Base-by-base conservation (phyloP, 2,113 vertebrate genomes). In the Pelodiscus sinensis region DNA sequence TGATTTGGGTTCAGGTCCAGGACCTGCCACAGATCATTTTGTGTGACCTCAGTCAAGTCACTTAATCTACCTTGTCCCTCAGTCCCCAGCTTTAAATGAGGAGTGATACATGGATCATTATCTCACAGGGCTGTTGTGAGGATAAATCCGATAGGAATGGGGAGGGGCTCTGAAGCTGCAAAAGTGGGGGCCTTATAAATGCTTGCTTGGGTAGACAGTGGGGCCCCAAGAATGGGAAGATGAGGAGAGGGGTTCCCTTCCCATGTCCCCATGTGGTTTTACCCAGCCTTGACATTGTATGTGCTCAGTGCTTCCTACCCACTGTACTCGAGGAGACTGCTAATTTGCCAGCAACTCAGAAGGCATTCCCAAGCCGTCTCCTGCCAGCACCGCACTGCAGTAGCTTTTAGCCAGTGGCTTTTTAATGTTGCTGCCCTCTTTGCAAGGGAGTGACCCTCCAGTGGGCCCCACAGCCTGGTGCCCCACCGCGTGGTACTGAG, bases 381-480 rank as follows among this genome's bases (percentile, higher is more conserved):
- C 93, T 83, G 89, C 87, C 57, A 50, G 91, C 52, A 73, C 92
- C 88, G 93, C 90, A 65, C 82, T 81, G 94, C 94, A 95, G 91
- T 89, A 65, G 84, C 71, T 90, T 84, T 77, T 78, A 91, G 88
- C 4, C 31, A 11, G 65, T 71, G n/a, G 65, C 8, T 71, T 0
- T 77, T 77, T 77, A 44, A 50, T 27, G 73, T 35, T 50, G 15
- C 6, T 12, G 38, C 21, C 73, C 13, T 50, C 73, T 77, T 50
- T 12, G 11, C 7, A 12, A 11, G 57, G 44, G 25, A 65, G 50
- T 77, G 51, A 29, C 21, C 12, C 15, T 6, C 54, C 0, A 0
- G 54, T 8, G 55, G 71, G 65, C 1, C 4, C 27, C 25, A 6
- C 73, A 77, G 22, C 38, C 73, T 50, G 38, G 38, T 77, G 22